These are phyloP conservation scores for Ceratina calcarata DNA, from an alignment of 1,140 invertebrate species.

Conservation along the genomic window DNA sequence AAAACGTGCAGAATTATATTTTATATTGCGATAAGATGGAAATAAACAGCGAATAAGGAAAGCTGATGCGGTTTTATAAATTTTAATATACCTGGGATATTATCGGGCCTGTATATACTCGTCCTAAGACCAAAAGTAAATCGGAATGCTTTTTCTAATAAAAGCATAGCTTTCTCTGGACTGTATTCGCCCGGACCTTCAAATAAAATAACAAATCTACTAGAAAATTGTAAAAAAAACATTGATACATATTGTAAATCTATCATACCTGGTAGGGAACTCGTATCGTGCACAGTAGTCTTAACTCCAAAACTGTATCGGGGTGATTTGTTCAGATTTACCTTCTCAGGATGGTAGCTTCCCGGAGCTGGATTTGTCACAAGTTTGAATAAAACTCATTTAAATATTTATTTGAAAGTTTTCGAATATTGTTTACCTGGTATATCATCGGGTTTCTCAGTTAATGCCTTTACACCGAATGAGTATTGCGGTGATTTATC, in stretches of 20 bases:
- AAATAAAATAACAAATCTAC: constrained; percentile 29
- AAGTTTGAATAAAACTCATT: background rate
- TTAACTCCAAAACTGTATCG: constrained; percentile 83
- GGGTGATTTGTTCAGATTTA: constrained; percentile 83
- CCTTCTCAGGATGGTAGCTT: constrained; percentile 83
- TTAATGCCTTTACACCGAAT: constrained; percentile 81
- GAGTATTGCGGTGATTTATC: constrained; percentile 84
- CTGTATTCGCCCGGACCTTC: constrained; percentile 82
- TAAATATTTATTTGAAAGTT: background rate
- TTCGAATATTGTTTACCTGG: constrained; percentile 76
- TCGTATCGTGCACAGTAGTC: constrained; percentile 69
- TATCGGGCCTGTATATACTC: constrained; percentile 78
- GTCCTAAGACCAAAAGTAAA: constrained; percentile 83
- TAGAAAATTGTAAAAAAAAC: background rate
- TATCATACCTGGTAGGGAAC: constrained; percentile 30
- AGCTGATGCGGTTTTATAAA: background rate
- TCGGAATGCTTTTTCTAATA: constrained; percentile 83
- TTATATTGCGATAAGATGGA: no score
- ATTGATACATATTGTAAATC: background rate
- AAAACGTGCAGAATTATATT: no score
- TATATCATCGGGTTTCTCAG: constrained; percentile 78
- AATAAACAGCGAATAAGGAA: background rate
- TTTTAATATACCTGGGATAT: constrained; percentile 79
- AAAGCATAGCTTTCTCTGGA: constrained; percentile 83
- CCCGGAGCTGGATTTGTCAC: constrained; percentile 77